phyloP scores from a whole-genome alignment of 2,888 invertebrate species.

The Callosobruchus maculatus region DNA sequence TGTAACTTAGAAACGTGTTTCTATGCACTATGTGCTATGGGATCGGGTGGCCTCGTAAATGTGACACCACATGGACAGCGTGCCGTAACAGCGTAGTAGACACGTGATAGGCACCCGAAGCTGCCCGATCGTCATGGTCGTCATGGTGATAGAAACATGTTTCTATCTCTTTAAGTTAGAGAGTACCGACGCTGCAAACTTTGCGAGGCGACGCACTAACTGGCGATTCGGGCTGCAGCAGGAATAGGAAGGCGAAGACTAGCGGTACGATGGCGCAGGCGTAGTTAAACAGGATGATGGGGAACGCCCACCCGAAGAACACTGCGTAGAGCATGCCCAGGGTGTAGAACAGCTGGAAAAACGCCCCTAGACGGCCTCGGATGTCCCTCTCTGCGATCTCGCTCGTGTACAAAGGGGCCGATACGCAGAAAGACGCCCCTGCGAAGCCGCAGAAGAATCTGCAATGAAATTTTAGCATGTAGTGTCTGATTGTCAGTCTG shows the following conservation, averaged over 20 bases:
- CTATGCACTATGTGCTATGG: too few species aligned
- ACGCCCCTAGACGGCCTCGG: constrained; percentile 77
- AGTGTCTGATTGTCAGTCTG: too few species aligned
- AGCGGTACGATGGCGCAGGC: constrained; percentile 65
- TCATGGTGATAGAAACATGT: too few species aligned
- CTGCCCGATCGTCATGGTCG: too few species aligned
- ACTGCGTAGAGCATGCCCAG: constrained; percentile 79
- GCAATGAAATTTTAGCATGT: too few species aligned
- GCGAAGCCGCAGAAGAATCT: constrained; percentile 66
- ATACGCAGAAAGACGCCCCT: constrained; percentile 79
- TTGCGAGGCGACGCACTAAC: constrained; percentile 39
- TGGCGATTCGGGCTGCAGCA: constrained; percentile 87
- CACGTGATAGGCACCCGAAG: too few species aligned
- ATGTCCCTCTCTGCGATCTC: constrained; percentile 83
- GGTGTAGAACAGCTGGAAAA: constrained; percentile 81
- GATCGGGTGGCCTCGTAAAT: too few species aligned
- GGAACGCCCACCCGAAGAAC: constrained; percentile 58
- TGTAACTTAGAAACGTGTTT: too few species aligned
- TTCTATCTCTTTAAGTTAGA: too few species aligned
- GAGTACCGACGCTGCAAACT: too few species aligned
- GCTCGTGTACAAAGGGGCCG: constrained; percentile 79
- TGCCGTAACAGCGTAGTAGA: too few species aligned
- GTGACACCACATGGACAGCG: too few species aligned
- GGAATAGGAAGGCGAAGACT: constrained; percentile 65
- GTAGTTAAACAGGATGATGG: constrained; percentile 59